phyloP scores from a whole-genome alignment of 2,797 vertebrate species.

The Ctenopoma kingsleyae region DNA sequence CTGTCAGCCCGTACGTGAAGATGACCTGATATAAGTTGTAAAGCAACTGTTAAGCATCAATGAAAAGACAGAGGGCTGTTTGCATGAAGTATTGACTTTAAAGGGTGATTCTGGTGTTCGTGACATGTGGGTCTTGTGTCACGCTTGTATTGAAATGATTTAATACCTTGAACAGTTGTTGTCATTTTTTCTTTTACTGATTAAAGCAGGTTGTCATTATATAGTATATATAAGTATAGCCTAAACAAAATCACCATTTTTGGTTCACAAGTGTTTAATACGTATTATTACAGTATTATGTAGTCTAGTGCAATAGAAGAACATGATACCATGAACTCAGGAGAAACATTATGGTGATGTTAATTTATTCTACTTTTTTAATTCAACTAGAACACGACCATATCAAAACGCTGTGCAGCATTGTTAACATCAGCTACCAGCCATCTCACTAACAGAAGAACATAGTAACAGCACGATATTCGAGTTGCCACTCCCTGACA shows the following conservation, averaged over 20 bases:
- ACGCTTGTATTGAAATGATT: conserved; percentile 47
- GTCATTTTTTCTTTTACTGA: conserved; percentile 55
- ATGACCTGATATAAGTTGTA: conserved; percentile 47
- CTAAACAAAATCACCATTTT: background rate
- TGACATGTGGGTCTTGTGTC: conserved; percentile 68
- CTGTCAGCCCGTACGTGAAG: conserved; percentile 56
- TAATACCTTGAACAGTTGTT: conserved; percentile 17
- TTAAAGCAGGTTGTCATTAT: conserved; percentile 25
- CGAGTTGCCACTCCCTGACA: conserved; percentile 13
- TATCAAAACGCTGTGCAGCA: background rate
- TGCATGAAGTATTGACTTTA: conserved; percentile 80
- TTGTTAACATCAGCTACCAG: conserved; percentile 2
- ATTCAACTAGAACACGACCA: no score
- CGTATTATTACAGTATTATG: background rate
- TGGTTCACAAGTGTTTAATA: background rate
- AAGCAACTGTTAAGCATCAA: conserved; percentile 84
- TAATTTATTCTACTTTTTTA: background rate
- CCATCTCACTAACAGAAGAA: conserved; percentile 55
- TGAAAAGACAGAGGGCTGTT: conserved; percentile 85
- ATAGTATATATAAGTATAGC: no score
- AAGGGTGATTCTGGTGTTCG: conserved; percentile 67
- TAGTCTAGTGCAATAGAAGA: background rate
- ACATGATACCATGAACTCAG: background rate
- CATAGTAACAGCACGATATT: conserved; percentile 42
- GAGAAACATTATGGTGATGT: background rate